Conservation (phyloP, 1,140 invertebrate genomes). For the Papilio helenus region DNA sequence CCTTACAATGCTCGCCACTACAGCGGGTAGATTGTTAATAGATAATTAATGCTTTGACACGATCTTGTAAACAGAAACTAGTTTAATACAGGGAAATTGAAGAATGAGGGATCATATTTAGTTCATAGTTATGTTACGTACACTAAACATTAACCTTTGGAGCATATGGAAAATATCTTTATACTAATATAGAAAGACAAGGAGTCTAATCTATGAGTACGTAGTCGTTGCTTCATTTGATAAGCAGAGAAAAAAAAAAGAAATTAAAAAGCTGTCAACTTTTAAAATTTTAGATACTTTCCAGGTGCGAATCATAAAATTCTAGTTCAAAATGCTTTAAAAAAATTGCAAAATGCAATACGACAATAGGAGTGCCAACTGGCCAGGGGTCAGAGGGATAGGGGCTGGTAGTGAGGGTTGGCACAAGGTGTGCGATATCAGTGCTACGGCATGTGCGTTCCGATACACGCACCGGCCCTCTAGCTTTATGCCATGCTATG, state of each 20-base stretch:
- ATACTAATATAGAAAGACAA: not conserved
- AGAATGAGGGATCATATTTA: not conserved
- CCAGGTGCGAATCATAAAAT: not conserved
- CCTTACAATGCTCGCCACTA: constrained; percentile 31
- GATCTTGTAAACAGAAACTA: constrained; percentile 25
- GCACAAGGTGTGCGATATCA: constrained; percentile 79
- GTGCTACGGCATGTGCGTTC: constrained; percentile 74
- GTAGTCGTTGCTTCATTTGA: no score
- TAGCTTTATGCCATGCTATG: constrained; percentile 50
- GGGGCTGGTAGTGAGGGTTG: constrained; percentile 30
- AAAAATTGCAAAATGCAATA: constrained; percentile 59
- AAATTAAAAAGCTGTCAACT: no score
- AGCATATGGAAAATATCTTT: not conserved
- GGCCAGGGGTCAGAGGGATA: constrained; percentile 71
- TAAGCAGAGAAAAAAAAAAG: no score
- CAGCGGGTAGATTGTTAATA: constrained; percentile 27
- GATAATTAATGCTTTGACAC: constrained; percentile 15
- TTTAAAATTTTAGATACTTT: not conserved
- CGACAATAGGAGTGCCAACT: constrained; percentile 60
- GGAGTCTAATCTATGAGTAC: no score
- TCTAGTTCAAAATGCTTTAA: not conserved
- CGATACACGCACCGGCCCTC: constrained; percentile 63
- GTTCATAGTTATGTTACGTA: not conserved
- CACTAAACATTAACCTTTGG: not conserved
- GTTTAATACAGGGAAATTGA: not conserved